Conservation (phyloP, 2,797 vertebrate genomes). For the Melanotaenia maccullochi region DNA sequence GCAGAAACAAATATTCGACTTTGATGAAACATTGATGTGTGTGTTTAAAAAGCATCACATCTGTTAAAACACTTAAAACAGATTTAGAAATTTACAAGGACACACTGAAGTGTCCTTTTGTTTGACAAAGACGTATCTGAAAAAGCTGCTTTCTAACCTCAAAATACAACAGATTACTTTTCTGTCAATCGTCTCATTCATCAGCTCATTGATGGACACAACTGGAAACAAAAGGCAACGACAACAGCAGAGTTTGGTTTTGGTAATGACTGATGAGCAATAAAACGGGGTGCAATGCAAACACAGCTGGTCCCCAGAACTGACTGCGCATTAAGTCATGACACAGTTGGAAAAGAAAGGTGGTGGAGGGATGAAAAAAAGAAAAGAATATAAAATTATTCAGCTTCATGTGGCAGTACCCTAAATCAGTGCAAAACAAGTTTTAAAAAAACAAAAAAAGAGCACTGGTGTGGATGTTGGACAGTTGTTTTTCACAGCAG, state of each 20-base stretch:
- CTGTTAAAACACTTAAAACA: not conserved
- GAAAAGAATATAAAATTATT: not conserved
- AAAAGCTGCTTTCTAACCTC: too few species aligned
- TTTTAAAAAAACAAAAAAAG: conserved; percentile 8
- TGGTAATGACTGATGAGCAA: not conserved
- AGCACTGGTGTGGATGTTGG: conserved; percentile 16
- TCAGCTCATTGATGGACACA: too few species aligned
- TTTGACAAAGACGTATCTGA: too few species aligned
- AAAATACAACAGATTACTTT: too few species aligned
- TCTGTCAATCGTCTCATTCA: too few species aligned
- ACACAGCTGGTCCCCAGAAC: not conserved
- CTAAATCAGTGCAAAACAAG: conserved; percentile 42
- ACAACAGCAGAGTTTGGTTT: not conserved
- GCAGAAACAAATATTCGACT: not conserved
- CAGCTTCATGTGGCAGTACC: conserved; percentile 13
- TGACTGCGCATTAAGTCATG: not conserved
- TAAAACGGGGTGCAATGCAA: not conserved
- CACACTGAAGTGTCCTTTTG: not conserved
- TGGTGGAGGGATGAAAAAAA: not conserved
- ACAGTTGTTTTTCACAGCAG: conserved; percentile 40
- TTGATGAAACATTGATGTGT: not conserved
- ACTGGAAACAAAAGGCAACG: not conserved
- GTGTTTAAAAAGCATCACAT: not conserved
- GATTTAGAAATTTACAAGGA: not conserved
- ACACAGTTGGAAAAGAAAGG: too few species aligned